Evolutionary conservation across 2,888 invertebrate genomes (phyloP).

Genomic region (Pomacea canaliculata): DNA sequence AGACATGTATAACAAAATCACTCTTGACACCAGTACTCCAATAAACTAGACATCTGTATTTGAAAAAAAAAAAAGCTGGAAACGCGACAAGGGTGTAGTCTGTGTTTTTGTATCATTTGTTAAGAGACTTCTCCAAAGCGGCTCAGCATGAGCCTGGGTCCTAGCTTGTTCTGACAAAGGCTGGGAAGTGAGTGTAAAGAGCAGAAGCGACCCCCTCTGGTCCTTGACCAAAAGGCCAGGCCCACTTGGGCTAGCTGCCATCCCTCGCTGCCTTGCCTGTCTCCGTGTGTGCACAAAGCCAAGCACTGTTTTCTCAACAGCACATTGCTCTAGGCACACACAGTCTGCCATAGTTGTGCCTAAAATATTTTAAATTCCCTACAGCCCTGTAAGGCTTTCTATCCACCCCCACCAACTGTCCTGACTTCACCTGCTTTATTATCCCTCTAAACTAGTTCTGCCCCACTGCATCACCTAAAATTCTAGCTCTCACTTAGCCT

Average conservation of each 20-base stretch:
- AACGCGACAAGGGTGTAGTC: slow-evolving; percentile 1
- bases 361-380: too few species aligned
- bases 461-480: too few species aligned
- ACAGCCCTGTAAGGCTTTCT: too few species aligned
- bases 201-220: not conserved
- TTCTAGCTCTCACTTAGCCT: too few species aligned
- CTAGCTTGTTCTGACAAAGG: slow-evolving; percentile 3
- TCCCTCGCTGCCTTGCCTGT: slow-evolving; percentile 19
- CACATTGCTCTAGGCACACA: not conserved
- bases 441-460: too few species aligned
- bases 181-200: slow-evolving; percentile 1
- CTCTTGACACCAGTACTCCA: slow-evolving; percentile 10
- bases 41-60: slow-evolving; percentile 2
- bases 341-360: too few species aligned
- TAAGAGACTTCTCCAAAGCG: slow-evolving; percentile 26
- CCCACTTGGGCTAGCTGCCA: slow-evolving; percentile 19
- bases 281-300: slow-evolving; percentile 1
- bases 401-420: too few species aligned
- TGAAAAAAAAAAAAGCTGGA: not conserved
- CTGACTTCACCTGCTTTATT: too few species aligned
- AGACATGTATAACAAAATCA: slow-evolving; percentile 6
- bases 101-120: not conserved
- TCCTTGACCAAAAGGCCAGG: not conserved
- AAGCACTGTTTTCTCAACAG: slow-evolving; percentile 3
- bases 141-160: slow-evolving; percentile 8